Conservation (phyloP, 2,888 invertebrate genomes). For the Argynnis bischoffii region DNA sequence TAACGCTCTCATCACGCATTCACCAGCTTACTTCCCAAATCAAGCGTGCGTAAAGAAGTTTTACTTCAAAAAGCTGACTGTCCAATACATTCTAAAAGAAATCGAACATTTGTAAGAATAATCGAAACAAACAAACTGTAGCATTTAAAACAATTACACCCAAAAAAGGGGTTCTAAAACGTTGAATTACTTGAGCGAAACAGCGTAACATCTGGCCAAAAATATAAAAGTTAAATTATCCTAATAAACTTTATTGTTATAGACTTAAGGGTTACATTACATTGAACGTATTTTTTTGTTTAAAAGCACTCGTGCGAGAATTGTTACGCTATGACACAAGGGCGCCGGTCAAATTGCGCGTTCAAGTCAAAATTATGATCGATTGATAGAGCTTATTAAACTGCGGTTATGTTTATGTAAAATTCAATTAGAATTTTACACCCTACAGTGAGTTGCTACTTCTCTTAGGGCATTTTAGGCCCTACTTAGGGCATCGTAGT, state of each 20-base stretch:
- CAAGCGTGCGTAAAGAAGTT: no score
- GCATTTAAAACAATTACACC: conserved; percentile 25
- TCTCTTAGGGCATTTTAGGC: no score
- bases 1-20: no score
- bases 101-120: neutral
- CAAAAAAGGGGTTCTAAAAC: conserved; percentile 14
- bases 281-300: conserved; percentile 15
- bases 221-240: neutral
- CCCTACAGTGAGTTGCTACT: no score
- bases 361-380: conserved; percentile 30
- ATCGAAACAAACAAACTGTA: conserved; percentile 1
- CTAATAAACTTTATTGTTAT: neutral
- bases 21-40: no score
- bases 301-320: conserved; percentile 48
- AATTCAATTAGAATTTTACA: neutral
- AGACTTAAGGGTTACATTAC: neutral
- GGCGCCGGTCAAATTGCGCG: conserved; percentile 35
- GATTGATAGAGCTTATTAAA: conserved; percentile 22
- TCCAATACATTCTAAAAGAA: no score
- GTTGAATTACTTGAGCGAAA: conserved; percentile 26
- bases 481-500: no score
- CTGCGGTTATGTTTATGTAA: neutral
- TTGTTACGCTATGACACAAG: conserved; percentile 48
- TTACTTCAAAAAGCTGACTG: neutral
- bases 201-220: conserved; percentile 28